Evolutionary conservation across 1,140 invertebrate genomes (phyloP), one percentile per base, ranked within the genome.

Genomic region (Cydia strobilella): DNA sequence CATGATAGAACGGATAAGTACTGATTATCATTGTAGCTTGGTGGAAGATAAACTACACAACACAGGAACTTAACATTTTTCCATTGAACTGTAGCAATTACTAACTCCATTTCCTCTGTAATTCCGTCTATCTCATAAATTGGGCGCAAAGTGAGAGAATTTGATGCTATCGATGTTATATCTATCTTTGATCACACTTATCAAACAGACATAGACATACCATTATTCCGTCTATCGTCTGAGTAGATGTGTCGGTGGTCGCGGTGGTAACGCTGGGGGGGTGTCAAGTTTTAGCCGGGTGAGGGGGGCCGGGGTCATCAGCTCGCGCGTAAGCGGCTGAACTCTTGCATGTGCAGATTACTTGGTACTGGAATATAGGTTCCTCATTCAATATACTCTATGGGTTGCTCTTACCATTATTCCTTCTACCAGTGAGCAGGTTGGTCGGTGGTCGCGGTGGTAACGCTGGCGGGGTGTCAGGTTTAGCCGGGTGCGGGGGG

Each of bases 261-360:
- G 81, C 0, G 92, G 92, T 4, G 92, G 92, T 27, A 93, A 77
- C 6, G 92, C 91, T 0, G 92, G 92, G 0, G 92, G 92, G 0
- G 90, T 90, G 84, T 93, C 89, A 0, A 86, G 86, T 80, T 92
- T 92, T 93, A 0, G 48, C 86, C n/a, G 87, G 88, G 0, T 86
- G 82, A 3, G 86, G 82, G 18, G 90, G 86, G 0, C 87, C 88
- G 0, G 90, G 90, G 18, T 90, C 88, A 73, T 89, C 88, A 0
- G 90, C 86, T 72, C 89, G 85, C 20, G 91, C 90, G 79, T 93
- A 93, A 76, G 93, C 90, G 6, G 83, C 90, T 7, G 84, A 90
- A 15, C 84, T 89, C 78, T 90, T 42, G 42, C 39, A 42, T 42
- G 39, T 13, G 2, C 42, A 42, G 12, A 12, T 12, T 42, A 42